These are phyloP conservation scores for Melanocharis versteri DNA, from an alignment of 2,113 vertebrate genomes.

Conservation along the genomic window DNA sequence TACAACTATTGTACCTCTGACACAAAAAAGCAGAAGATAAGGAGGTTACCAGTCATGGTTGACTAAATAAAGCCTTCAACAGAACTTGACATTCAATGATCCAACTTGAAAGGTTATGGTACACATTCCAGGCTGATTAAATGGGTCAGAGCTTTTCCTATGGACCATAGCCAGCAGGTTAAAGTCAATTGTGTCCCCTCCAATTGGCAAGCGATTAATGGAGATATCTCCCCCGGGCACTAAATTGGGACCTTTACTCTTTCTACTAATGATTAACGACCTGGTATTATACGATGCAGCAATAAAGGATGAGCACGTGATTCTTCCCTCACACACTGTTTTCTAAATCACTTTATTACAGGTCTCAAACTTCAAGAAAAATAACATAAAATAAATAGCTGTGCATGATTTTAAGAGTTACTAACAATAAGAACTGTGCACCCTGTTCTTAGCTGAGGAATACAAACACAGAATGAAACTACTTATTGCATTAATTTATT, in stretches of 20 bases:
- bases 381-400: neutral
- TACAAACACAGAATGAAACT: neutral
- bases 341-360: neutral
- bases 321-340: neutral
- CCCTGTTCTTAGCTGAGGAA: neutral
- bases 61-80: conserved; percentile 64
- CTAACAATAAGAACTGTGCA: neutral
- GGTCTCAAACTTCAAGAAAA: neutral
- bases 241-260: conserved; percentile 62
- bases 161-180: conserved; percentile 73
- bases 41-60: conserved; percentile 55
- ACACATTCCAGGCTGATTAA: conserved; percentile 74
- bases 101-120: conserved; percentile 74
- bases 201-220: conserved; percentile 74
- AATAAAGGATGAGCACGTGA: conserved; percentile 17
- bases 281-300: conserved; percentile 17
- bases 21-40: conserved; percentile 57
- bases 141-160: conserved; percentile 71
- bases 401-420: neutral
- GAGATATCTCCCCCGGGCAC: conserved; percentile 41
- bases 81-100: conserved; percentile 61
- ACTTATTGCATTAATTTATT: neutral
- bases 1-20: conserved; percentile 60
- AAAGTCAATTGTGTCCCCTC: conserved; percentile 75
- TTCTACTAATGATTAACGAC: conserved; percentile 66